Percentiles rank a stretch among this genome's conserved stretches.
Evolutionary conservation across 2,797 vertebrate genomes (phyloP).

Genomic region (Periophthalmus magnuspinnatus): DNA sequence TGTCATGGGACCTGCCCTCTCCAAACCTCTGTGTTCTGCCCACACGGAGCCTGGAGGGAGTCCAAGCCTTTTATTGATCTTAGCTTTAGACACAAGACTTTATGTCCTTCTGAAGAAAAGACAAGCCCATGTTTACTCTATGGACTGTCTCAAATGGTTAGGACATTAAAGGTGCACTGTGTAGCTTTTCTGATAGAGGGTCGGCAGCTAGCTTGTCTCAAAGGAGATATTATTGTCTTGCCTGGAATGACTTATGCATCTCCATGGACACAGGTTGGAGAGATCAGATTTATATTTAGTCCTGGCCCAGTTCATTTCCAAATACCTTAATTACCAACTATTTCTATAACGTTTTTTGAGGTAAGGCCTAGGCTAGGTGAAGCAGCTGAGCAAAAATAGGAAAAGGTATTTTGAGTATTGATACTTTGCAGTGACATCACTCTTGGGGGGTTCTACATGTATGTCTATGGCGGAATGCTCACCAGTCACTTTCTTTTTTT

Average conservation of each 20-base stretch:
- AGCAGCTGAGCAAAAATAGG: too few relatives aligned
- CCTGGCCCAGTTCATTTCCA: too few relatives aligned
- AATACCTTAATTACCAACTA: too few relatives aligned
- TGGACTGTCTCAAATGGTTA: not conserved
- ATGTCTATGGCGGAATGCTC: too few relatives aligned
- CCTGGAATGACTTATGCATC: not conserved
- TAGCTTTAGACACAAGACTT: constrained; percentile 22
- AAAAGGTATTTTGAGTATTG: too few relatives aligned
- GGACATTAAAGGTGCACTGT: not conserved
- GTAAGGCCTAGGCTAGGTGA: too few relatives aligned
- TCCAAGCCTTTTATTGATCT: constrained; percentile 55
- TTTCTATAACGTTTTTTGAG: too few relatives aligned
- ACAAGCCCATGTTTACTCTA: constrained; percentile 49
- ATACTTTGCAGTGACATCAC: too few relatives aligned
- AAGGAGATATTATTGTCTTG: too few relatives aligned
- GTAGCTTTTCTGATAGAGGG: not conserved
- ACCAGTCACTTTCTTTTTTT: not conserved
- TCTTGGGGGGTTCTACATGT: too few relatives aligned
- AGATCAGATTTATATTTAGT: too few relatives aligned
- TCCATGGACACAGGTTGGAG: too few relatives aligned
- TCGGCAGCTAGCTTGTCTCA: not conserved
- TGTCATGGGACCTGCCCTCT: constrained; percentile 38
- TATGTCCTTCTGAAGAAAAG: constrained; percentile 12
- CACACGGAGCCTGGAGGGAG: constrained; percentile 17
- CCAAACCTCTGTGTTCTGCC: constrained; percentile 16